phyloP scores from a whole-genome alignment of 2,888 invertebrate species.

The Dilophus febrilis region DNA sequence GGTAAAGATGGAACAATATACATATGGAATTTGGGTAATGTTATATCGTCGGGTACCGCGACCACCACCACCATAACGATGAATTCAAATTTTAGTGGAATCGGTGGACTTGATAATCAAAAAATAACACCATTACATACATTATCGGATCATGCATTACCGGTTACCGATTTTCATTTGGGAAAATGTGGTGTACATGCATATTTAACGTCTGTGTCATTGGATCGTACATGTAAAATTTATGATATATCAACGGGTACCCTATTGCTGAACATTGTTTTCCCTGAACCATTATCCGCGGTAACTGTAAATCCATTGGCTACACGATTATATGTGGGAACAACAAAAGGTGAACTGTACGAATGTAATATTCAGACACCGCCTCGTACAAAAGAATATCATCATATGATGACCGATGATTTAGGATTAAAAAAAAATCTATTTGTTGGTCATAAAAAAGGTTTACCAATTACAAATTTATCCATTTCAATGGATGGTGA shows the following conservation, averaged over 20 bases:
- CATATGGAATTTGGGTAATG: constrained; percentile 49
- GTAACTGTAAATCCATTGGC: constrained; percentile 54
- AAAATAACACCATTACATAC: constrained; percentile 42
- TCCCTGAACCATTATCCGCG: constrained; percentile 49
- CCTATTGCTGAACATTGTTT: constrained; percentile 54
- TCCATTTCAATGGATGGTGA: constrained; percentile 54
- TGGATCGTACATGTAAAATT: constrained; percentile 68
- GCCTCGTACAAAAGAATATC: constrained; percentile 47
- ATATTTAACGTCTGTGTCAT: constrained; percentile 57
- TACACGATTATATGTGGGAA: constrained; percentile 56
- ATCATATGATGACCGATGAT: constrained; percentile 41
- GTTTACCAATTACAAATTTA: constrained; percentile 53
- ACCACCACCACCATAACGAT: constrained; percentile 31
- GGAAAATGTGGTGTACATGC: constrained; percentile 52
- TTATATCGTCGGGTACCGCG: too few relatives aligned
- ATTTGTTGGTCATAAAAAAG: constrained; percentile 49
- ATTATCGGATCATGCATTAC: constrained; percentile 63
- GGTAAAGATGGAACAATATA: constrained; percentile 74
- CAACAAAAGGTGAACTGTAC: constrained; percentile 49
- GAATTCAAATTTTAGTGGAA: constrained; percentile 33
- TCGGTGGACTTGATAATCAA: too few relatives aligned
- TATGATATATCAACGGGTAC: constrained; percentile 56
- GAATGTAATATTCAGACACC: constrained; percentile 48
- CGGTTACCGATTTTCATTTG: constrained; percentile 61
- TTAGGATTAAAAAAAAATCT: constrained; percentile 22